phyloP scores from a whole-genome alignment of 1,140 invertebrate species.

The Linepithema humile region DNA sequence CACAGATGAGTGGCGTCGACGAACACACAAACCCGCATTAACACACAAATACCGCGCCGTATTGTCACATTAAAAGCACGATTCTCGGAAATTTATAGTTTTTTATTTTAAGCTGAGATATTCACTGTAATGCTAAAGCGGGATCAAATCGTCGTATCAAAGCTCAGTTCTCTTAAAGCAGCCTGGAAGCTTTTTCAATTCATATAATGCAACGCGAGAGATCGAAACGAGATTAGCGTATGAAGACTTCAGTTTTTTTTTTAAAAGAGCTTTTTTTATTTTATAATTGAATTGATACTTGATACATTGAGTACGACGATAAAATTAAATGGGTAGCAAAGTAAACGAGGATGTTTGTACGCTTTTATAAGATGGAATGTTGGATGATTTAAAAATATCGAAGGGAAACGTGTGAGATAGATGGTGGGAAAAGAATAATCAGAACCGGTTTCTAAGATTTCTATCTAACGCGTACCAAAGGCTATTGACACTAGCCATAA shows the following conservation, averaged over 20 bases:
- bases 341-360: neutral
- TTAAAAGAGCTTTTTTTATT: neutral
- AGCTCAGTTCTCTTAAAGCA: neutral
- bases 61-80: neutral
- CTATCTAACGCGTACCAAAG: neutral
- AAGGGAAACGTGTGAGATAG: conserved; percentile 8
- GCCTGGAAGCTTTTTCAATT: neutral
- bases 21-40: neutral
- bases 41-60: too few relatives aligned
- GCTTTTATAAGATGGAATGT: neutral
- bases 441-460: conserved; percentile 43
- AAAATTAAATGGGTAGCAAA: too few relatives aligned
- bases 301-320: too few relatives aligned
- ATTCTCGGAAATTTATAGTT: neutral
- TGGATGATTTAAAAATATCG: conserved; percentile 35
- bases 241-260: too few relatives aligned
- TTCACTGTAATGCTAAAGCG: neutral
- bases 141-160: conserved; percentile 7
- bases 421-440: conserved; percentile 26
- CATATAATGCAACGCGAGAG: neutral
- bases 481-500: neutral
- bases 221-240: neutral
- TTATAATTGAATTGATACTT: too few relatives aligned
- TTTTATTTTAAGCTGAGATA: neutral
- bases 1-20: neutral